These are phyloP conservation scores for Sarotherodon lohbergeri DNA, from an alignment of 2,113 vertebrate genomes.

Conservation along the genomic window DNA sequence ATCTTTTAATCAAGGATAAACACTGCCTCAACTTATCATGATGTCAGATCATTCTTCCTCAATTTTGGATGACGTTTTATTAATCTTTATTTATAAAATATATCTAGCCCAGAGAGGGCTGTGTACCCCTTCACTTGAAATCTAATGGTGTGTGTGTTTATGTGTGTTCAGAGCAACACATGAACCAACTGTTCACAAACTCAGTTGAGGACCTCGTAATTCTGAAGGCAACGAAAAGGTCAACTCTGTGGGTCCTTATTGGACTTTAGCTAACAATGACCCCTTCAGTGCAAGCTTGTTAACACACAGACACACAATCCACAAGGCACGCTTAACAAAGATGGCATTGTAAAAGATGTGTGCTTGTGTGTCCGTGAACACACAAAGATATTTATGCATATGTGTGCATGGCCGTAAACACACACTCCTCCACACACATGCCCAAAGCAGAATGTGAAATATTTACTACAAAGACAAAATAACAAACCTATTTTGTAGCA, in stretches of 20 bases:
- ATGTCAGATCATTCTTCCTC: rapidly evolving
- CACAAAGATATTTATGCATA: slow-evolving; percentile 7
- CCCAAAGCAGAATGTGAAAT: background rate
- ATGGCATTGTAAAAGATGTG: slow-evolving; percentile 55
- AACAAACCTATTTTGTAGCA: background rate
- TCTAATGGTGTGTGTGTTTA: background rate
- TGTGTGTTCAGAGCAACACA: background rate
- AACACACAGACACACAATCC: slow-evolving; percentile 42
- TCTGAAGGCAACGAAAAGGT: slow-evolving; percentile 45
- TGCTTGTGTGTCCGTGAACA: background rate
- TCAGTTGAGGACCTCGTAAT: slow-evolving; percentile 1
- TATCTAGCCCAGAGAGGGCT: background rate
- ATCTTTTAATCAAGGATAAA: background rate
- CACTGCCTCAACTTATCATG: rapidly evolving
- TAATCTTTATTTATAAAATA: background rate
- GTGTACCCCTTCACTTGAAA: background rate
- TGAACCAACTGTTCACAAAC: slow-evolving; percentile 11
- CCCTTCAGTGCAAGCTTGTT: slow-evolving; percentile 58
- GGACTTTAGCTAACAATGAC: slow-evolving; percentile 65
- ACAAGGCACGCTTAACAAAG: slow-evolving; percentile 45
- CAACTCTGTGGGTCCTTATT: slow-evolving; percentile 38
- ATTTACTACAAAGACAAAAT: background rate
- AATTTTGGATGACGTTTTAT: background rate
- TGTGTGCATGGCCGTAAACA: slow-evolving; percentile 18
- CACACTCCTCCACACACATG: background rate